phyloP scores from a whole-genome alignment of 2,113 vertebrate species.

The Podarcis cretensis region DNA sequence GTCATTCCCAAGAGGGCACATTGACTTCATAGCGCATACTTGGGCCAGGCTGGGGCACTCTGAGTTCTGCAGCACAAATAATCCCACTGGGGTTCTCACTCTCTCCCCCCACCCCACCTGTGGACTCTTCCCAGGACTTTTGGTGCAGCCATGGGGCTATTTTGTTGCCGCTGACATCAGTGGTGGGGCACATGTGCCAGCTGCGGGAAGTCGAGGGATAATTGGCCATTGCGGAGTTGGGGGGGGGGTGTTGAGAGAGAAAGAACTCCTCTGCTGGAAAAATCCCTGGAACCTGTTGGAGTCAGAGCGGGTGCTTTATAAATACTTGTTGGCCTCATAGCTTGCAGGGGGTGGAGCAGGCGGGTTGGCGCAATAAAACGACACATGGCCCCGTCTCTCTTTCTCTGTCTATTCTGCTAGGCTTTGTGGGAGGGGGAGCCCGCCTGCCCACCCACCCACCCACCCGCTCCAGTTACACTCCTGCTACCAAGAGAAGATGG shows the following conservation, averaged over 20 bases:
- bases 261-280: not conserved
- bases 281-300: too few species aligned
- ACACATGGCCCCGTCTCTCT: not conserved
- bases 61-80: not conserved
- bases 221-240: too few species aligned
- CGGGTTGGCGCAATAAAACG: not conserved
- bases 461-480: not conserved
- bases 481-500: not conserved
- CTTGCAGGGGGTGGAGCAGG: not conserved
- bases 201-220: not conserved
- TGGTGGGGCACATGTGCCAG: not conserved
- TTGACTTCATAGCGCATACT: not conserved
- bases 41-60: not conserved
- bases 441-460: not conserved
- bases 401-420: not conserved
- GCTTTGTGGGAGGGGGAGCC: not conserved
- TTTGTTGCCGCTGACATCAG: not conserved
- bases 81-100: not conserved
- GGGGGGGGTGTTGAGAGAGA: not conserved
- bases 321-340: constrained; percentile 3
- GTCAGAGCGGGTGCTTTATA: not conserved
- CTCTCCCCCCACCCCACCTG: not conserved
- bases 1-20: not conserved
- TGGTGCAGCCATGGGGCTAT: not conserved
- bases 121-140: not conserved